Evolutionary conservation across 2,888 invertebrate species (phyloP).

Genomic region (Zele albiditarsus): DNA sequence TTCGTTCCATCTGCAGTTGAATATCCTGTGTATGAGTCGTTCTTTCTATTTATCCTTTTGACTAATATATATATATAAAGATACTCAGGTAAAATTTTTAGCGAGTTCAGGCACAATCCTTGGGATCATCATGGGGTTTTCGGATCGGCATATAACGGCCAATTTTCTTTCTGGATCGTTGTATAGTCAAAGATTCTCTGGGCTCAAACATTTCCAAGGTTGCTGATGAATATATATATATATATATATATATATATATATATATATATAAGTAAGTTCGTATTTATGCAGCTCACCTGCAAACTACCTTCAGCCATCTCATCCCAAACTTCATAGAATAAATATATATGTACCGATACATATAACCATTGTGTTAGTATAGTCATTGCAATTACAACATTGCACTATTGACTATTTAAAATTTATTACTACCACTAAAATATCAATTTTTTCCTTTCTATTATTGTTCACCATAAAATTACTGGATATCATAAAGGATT

Average conservation of each 20-base stretch:
- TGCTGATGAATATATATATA: neutral
- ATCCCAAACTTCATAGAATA: neutral
- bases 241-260: neutral
- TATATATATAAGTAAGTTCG: neutral
- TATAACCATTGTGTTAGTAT: too few relatives aligned
- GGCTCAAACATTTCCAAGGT: neutral
- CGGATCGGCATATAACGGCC: conserved; percentile 26
- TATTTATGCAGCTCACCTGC: neutral
- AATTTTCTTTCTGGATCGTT: conserved; percentile 52
- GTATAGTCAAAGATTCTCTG: neutral
- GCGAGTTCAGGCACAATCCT: neutral
- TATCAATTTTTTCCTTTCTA: neutral
- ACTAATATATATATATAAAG: neutral
- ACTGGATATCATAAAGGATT: neutral
- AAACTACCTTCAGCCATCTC: neutral
- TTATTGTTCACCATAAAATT: neutral
- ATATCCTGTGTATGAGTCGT: neutral
- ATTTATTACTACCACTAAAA: neutral
- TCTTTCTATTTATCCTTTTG: neutral
- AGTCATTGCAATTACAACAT: neutral
- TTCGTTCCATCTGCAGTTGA: neutral
- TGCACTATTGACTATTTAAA: neutral
- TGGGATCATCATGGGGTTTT: conserved; percentile 1
- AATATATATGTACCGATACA: too few relatives aligned
- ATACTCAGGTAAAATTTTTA: conserved; percentile 21